Evolutionary conservation across 2,797 vertebrate species (phyloP), one percentile per base, ranked within the genome.

Genomic region (Chiroxiphia lanceolata): DNA sequence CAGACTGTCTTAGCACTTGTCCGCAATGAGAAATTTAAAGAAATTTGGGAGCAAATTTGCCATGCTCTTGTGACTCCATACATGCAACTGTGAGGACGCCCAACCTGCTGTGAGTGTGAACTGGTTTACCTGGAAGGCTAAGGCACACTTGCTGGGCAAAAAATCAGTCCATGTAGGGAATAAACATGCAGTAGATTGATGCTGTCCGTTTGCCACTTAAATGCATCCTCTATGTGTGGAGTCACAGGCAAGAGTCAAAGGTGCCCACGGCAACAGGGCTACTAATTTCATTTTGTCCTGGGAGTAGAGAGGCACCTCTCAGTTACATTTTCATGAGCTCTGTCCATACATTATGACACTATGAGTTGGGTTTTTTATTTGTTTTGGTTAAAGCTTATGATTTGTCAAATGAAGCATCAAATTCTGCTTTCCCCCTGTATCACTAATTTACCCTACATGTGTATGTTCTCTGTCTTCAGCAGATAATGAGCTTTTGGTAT

Each of bases 61-160:
- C 44, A 9, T 11, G 15, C 13, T 13, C 23, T 40, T 6, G 0
- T 70, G 54, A 69, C 12, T 76, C 54, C 53, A 6, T 13, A 26
- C 1, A 2, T 9, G 2, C 6, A 11, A 19, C 11, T 16, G 34
- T 16, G 76, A 88, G 65, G 61, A 60, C 0, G 0, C 48, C 26
- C 61, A 59, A 60, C 45, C 74, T 47, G 78, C 64, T 42, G 48
- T 26, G 45, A 64, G 29, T 0, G 0, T 70, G 56, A 83, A 33
- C 11, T 36, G 33, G 48, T 74, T 85, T 74, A 60, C 65, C 42
- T 34, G 69, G 15, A 11, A 42, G 26, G 27, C 51, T 48, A 38
- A n/a, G 53, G 45, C 36, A 75, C 14, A 2, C 20, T 59, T 78
- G 45, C 26, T 67, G 75, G 21, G 25, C 53, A 56, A 17, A 77